These are phyloP conservation scores for Lepidochrysops patricia DNA, from an alignment of 2,888 invertebrate species.

Conservation along the genomic window DNA sequence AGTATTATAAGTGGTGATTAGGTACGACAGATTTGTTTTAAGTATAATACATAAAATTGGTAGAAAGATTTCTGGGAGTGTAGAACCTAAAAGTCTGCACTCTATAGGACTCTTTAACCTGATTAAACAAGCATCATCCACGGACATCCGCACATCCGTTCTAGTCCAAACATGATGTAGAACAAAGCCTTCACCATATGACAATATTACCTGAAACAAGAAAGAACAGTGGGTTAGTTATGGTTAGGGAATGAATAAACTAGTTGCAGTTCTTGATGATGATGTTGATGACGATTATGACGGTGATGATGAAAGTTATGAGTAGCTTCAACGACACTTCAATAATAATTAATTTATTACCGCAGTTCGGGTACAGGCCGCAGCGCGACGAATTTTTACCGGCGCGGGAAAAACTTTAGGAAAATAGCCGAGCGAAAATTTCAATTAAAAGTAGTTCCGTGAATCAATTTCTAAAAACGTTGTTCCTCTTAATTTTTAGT, in stretches of 20 bases:
- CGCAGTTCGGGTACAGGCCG: background rate
- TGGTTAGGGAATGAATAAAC: too few species aligned
- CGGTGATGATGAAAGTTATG: background rate
- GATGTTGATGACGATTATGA: background rate
- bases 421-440: background rate
- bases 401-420: background rate
- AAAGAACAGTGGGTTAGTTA: background rate
- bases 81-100: too few species aligned
- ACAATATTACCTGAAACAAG: background rate
- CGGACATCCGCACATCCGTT: background rate
- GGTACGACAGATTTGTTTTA: too few species aligned
- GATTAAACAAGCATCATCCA: background rate
- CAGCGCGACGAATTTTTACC: background rate
- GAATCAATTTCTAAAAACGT: background rate
- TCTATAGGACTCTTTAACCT: background rate
- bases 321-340: background rate
- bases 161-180: too few species aligned
- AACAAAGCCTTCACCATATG: too few species aligned
- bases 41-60: too few species aligned
- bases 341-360: background rate
- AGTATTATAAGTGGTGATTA: too few species aligned
- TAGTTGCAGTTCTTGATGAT: too few species aligned
- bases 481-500: background rate
- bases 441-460: background rate
- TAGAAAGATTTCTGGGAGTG: too few species aligned